Base-by-base conservation (phyloP, 1,140 invertebrate genomes). In the Mercenaria mercenaria region DNA sequence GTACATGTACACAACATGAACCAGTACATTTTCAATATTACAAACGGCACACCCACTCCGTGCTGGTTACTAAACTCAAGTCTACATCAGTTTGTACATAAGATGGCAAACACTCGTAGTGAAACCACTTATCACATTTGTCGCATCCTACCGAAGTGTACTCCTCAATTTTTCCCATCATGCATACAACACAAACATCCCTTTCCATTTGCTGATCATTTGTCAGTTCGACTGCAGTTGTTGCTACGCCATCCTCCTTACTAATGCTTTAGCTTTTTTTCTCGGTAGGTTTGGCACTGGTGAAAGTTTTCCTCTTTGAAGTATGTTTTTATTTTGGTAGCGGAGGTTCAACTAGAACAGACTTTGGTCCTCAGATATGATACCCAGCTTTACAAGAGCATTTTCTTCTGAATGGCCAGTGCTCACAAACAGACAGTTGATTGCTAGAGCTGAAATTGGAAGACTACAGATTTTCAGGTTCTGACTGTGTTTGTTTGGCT, bases 361-460 rank as follows among this genome's bases (percentile, higher is more conserved):
- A 69, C 64, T 69, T 29, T 29, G 29, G 20, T 69, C 64, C 64
- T 69, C 64, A 69, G 64, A 69, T 69, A 69, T 69, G 2, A n/a
- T n/a, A n/a, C n/a, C n/a, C n/a, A n/a, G n/a, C n/a, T n/a, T n/a
- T n/a, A n/a, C n/a, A n/a, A n/a, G 64, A 69, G 64, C 15, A 69
- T 69, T 69, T 69, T 69, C 64, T 69, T 69, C 32, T 15, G 64
- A 69, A 69, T 69, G 64, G n/a, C 13, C 64, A 69, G 64, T 69
- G 29, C 32, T 69, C 64, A 69, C 64, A 69, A 29, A 37, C 32
- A 4, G 64, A 69, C 4, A 4, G 64, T 69, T 56, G 15, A 20
- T 13, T 56, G n/a, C n/a, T 47, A 10, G 43, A n/a, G n/a, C n/a
- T n/a, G n/a, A n/a, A n/a, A n/a, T n/a, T n/a, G n/a, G n/a, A n/a